phyloP scores from a whole-genome alignment of 53 echinoderm and acorn worm species.

The Hippasteria phrygiana region DNA sequence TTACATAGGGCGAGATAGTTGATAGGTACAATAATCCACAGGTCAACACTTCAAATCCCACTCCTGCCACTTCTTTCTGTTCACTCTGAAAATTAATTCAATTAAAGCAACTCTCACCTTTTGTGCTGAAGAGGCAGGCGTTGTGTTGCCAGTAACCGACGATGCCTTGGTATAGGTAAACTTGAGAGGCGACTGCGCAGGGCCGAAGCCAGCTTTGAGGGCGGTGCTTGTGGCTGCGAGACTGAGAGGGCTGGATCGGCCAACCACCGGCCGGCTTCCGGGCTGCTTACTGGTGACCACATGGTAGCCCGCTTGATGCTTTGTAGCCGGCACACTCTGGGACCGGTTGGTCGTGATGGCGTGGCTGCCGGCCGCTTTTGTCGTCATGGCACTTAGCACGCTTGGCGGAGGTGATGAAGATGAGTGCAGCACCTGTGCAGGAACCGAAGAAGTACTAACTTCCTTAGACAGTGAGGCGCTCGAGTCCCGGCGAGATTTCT shows the following conservation, averaged over 20 bases:
- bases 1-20: no score
- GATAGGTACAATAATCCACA: no score
- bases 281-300: neutral
- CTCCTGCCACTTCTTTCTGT: no score
- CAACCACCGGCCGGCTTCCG: neutral
- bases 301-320: conserved; percentile 25
- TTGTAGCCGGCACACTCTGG: conserved; percentile 18
- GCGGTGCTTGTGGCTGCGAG: neutral
- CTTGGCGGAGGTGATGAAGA: neutral
- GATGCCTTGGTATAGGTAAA: conserved; percentile 59
- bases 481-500: conserved; percentile 36
- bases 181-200: conserved; percentile 59
- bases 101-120: conserved; percentile 38
- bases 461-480: neutral
- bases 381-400: neutral
- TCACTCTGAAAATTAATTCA: no score
- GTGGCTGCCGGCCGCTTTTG: neutral
- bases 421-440: neutral
- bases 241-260: neutral
- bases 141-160: neutral
- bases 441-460: neutral
- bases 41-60: no score
- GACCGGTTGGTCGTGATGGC: conserved; percentile 29
- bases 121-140: conserved; percentile 48
- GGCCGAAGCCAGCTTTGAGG: conserved; percentile 14